Base-by-base conservation (phyloP, 1,140 invertebrate species). In the Spodoptera litura region DNA sequence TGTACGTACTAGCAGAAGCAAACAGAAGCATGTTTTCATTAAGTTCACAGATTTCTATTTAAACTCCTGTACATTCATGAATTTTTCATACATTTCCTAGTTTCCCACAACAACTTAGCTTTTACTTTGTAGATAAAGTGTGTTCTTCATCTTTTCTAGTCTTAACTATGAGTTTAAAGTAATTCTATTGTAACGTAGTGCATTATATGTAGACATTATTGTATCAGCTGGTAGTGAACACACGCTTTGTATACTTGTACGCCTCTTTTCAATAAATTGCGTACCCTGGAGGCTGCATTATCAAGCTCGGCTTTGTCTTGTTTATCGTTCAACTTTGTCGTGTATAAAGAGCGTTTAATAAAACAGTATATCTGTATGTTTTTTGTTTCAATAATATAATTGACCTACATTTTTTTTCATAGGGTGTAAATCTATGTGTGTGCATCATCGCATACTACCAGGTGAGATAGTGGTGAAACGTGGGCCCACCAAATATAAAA, bases 181-280 rank as follows among this genome's bases (percentile, higher is more conserved):
- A 70, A 70, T 70, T 70, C 15, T 70, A 13, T 70, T 27, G 66
- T 52, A 70, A n/a, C 49, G 44, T 53, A 53, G 66, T 51, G 25
- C 66, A 70, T 70, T 70, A 71, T 71, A 71, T 49, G 9, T 44
- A 38, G 6, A 38, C 10, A 13, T 55, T 35, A 51, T 56, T 71
- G 52, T 56, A 56, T 71, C 53, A 71, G 51, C 68, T 71, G 52
- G 68, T 38, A 35, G 8, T 71, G 68, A 55, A 15, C 52, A 12
- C n/a, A 71, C n/a, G 52, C 53, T 56, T 52, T 71, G 52, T 56
- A 55, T 70, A 53, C 68, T n/a, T 51, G 9, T 71, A 53, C 66
- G 66, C 66, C 49, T 53, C 49, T 70, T 71, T 71, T 71, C 68
- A 71, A 71, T 71, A 71, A 71, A 71, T 56, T 71, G 25, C 66